These are phyloP conservation scores for Syngnathus floridae DNA, from an alignment of 2,113 vertebrate genomes.

Conservation along the genomic window DNA sequence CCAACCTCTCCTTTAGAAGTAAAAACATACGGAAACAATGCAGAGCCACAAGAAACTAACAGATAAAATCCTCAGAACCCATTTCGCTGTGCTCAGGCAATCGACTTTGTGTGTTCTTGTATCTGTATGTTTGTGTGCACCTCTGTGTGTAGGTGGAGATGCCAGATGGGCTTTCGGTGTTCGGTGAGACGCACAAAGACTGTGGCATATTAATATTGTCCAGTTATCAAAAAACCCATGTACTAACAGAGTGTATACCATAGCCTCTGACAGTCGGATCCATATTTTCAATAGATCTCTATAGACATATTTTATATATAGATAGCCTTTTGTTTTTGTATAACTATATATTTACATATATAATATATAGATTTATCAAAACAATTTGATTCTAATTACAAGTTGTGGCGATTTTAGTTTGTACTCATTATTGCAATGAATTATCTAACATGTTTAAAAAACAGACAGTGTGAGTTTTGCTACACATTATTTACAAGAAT, in stretches of 20 bases:
- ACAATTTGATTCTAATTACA: conserved; percentile 80
- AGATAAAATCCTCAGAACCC: conserved; percentile 12
- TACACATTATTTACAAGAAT: conserved; percentile 92
- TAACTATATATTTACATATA: conserved; percentile 70
- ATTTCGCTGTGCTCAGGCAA: conserved; percentile 31
- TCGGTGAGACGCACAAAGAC: conserved; percentile 77
- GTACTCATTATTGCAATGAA: conserved; percentile 99
- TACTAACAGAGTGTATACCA: conserved; percentile 63
- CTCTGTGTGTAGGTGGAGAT: conserved; percentile 43
- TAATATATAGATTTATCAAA: conserved; percentile 78
- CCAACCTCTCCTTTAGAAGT: neutral
- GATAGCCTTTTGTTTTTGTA: conserved; percentile 8
- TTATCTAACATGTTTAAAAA: conserved; percentile 98
- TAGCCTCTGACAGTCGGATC: conserved; percentile 64
- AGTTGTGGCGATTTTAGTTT: conserved; percentile 80
- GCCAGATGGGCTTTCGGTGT: conserved; percentile 71
- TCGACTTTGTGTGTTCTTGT: conserved; percentile 36
- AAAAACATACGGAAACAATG: conserved; percentile 20
- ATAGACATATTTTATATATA: conserved; percentile 36
- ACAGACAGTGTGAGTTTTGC: conserved; percentile 88
- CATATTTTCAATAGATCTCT: conserved; percentile 63
- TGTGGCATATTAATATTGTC: conserved; percentile 64
- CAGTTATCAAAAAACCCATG: conserved; percentile 63
- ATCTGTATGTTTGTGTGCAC: conserved; percentile 35
- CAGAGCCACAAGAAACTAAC: conserved; percentile 25